Conservation (phyloP, 2,888 invertebrate species). For the Leucophenga montana region DNA sequence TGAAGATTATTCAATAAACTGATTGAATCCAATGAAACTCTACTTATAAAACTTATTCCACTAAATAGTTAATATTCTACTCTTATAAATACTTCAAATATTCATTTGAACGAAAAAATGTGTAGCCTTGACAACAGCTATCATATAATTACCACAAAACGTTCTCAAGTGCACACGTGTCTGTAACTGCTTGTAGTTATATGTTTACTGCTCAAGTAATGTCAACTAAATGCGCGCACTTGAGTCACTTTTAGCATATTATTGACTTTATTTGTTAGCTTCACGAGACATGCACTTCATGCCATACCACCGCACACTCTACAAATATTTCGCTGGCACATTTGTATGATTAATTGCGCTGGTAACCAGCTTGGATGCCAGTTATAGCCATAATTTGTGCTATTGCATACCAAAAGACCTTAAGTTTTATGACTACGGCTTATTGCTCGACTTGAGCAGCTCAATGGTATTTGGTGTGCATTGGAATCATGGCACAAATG, state of each 20-base stretch:
- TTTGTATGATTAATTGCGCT: conserved; percentile 9
- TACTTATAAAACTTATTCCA: background rate
- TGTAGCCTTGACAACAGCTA: too few species aligned
- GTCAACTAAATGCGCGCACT: conserved; percentile 9
- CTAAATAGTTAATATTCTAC: too few species aligned
- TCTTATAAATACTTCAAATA: too few species aligned
- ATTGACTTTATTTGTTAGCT: conserved; percentile 9
- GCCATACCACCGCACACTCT: too few species aligned
- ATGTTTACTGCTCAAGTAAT: background rate
- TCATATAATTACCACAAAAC: too few species aligned
- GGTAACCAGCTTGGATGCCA: background rate
- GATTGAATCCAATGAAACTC: background rate
- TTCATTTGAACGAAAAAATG: too few species aligned
- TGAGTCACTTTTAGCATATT: conserved; percentile 18
- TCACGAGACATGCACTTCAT: too few species aligned
- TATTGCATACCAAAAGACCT: conserved; percentile 14
- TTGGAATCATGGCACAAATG: background rate
- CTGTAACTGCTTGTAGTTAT: too few species aligned
- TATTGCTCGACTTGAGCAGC: background rate
- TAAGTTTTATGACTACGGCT: conserved; percentile 7
- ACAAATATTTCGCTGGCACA: background rate
- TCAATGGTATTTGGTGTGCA: background rate
- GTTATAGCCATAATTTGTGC: conserved; percentile 11
- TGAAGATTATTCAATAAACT: too few species aligned
- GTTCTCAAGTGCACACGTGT: too few species aligned